Evolutionary conservation across 2,797 vertebrate genomes (phyloP).

Genomic region (Scomberomorus guttatus): DNA sequence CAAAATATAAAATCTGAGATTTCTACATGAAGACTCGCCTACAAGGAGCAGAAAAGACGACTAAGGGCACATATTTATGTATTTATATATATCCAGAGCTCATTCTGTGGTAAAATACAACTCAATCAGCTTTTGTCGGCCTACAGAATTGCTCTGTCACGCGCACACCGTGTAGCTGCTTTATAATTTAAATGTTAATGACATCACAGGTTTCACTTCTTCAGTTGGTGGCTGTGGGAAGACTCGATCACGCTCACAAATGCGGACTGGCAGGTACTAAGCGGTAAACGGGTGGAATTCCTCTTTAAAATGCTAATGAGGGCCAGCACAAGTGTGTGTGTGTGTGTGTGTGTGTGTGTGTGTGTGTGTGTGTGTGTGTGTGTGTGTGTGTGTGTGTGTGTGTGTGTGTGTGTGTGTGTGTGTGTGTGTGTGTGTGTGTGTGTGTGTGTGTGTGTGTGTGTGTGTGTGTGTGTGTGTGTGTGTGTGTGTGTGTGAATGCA

Average conservation of each 20-base stretch:
- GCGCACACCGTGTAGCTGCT: slow-evolving; percentile 22
- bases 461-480: slow-evolving; percentile 10
- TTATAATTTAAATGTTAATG: slow-evolving; percentile 73
- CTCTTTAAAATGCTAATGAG: slow-evolving; percentile 77
- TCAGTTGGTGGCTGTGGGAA: slow-evolving; percentile 35
- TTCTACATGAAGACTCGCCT: neutral
- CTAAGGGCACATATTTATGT: slow-evolving; percentile 14
- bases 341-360: slow-evolving; percentile 12
- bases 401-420: slow-evolving; percentile 29
- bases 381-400: slow-evolving; percentile 1
- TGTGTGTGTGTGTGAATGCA: slow-evolving; percentile 36
- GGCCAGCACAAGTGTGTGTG: slow-evolving; percentile 28
- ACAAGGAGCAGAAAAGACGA: neutral
- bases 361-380: slow-evolving; percentile 11
- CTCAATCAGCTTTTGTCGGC: slow-evolving; percentile 53
- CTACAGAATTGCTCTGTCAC: slow-evolving; percentile 11
- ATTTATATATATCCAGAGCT: neutral
- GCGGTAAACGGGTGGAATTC: slow-evolving; percentile 61
- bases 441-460: slow-evolving; percentile 12
- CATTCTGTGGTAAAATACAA: slow-evolving; percentile 22
- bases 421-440: slow-evolving; percentile 12
- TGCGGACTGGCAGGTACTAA: slow-evolving; percentile 71
- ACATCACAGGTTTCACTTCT: slow-evolving; percentile 63
- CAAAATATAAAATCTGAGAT: neutral
- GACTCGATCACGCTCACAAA: slow-evolving; percentile 52